Evolutionary conservation across 2,888 invertebrate species (phyloP).

Genomic region (Acanthopleura granulata): DNA sequence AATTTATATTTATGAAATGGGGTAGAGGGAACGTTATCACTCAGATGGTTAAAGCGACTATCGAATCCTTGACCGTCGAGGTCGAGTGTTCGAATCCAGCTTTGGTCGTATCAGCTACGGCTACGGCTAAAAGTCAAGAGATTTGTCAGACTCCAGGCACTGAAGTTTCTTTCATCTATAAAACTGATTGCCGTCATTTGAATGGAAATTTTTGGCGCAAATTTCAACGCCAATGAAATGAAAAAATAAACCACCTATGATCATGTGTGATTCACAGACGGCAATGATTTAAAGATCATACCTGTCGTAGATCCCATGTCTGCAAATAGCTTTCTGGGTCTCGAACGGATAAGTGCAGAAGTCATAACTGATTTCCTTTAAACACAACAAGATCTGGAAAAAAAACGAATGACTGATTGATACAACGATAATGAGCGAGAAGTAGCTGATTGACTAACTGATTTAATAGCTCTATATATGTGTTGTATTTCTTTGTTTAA

Average conservation of each 20-base stretch:
- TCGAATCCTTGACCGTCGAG: no score
- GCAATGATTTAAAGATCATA: neutral
- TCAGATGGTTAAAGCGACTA: no score
- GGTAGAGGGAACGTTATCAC: no score
- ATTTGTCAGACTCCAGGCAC: no score
- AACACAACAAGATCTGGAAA: constrained; percentile 5
- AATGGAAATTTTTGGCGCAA: neutral
- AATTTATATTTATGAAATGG: no score
- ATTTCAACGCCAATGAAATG: neutral
- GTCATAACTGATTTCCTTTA: neutral
- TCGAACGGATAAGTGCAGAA: neutral
- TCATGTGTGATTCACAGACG: neutral
- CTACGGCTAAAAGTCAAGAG: no score
- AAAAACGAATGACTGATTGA: neutral
- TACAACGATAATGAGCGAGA: no score
- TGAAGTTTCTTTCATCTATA: neutral
- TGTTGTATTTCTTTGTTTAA: no score
- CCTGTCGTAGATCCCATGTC: constrained; percentile 1
- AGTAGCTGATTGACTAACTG: no score
- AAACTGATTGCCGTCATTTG: neutral
- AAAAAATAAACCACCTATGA: neutral
- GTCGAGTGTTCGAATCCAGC: no score
- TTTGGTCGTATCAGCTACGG: no score
- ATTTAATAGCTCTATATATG: no score
- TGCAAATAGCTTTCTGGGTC: neutral